A percentile compares a stretch with the other conserved stretches of the same genome.
phyloP scores from a whole-genome alignment of 2,888 invertebrate genomes.

The Nomada ruficornis region DNA sequence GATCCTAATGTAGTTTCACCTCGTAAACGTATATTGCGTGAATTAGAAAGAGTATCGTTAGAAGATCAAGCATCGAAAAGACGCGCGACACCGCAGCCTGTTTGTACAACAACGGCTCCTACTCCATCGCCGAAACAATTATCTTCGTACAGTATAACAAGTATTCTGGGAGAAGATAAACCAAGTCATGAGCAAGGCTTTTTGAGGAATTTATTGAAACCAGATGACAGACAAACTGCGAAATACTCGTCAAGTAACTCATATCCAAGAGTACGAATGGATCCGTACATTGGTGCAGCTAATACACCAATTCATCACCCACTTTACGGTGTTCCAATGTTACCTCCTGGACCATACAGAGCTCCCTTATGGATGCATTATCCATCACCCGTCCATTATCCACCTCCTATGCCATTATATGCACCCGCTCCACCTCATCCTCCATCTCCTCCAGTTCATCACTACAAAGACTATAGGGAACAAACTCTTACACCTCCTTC shows the following conservation, averaged over 20 bases:
- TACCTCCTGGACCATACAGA: constrained; percentile 84
- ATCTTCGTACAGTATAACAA: constrained; percentile 94
- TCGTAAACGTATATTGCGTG: constrained; percentile 92
- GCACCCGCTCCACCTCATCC: constrained; percentile 83
- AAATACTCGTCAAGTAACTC: constrained; percentile 81
- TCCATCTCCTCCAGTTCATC: constrained; percentile 81
- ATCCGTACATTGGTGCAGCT: constrained; percentile 79
- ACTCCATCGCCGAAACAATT: constrained; percentile 83
- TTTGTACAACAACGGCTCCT: constrained; percentile 69
- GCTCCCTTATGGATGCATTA: constrained; percentile 86
- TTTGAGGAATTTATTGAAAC: constrained; percentile 81
- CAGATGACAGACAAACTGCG: constrained; percentile 80
- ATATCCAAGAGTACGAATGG: constrained; percentile 79
- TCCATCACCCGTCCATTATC: constrained; percentile 84
- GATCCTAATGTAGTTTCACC: constrained; percentile 90
- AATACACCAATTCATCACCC: constrained; percentile 81
- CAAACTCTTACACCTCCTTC: constrained; percentile 83
- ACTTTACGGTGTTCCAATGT: constrained; percentile 82
- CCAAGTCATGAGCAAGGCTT: constrained; percentile 84
- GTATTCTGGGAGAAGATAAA: constrained; percentile 89
- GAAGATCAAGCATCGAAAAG: constrained; percentile 89
- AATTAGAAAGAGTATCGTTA: constrained; percentile 91
- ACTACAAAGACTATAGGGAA: constrained; percentile 84
- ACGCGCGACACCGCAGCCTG: constrained; percentile 81
- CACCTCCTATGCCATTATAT: constrained; percentile 83